Percentiles rank a stretch among this genome's conserved stretches.
Evolutionary conservation across 2,888 invertebrate species (phyloP).

Genomic region (Branchipolynoe longqiensis): DNA sequence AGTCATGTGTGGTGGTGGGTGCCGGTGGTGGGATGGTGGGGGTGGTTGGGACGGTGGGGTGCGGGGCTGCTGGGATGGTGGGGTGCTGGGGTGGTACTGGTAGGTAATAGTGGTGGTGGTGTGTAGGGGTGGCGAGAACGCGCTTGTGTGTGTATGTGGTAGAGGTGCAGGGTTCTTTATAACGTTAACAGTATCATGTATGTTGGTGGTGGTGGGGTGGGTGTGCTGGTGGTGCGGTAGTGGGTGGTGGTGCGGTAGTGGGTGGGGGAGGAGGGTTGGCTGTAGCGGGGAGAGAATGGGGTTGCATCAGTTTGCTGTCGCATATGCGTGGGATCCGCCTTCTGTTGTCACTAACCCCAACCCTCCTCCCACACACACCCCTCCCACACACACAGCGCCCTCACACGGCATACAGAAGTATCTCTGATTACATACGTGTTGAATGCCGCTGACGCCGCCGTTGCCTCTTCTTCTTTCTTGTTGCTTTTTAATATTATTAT

Average conservation of each 20-base stretch:
- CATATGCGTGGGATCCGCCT: too few relatives aligned
- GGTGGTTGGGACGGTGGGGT: background rate
- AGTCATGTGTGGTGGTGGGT: background rate
- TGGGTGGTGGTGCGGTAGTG: background rate
- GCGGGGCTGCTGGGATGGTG: background rate
- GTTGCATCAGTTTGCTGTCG: too few relatives aligned
- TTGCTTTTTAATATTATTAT: too few relatives aligned
- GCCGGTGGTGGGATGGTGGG: background rate
- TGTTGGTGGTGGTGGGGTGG: background rate
- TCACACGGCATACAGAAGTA: too few relatives aligned
- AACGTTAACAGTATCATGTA: too few relatives aligned
- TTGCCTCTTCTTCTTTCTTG: background rate
- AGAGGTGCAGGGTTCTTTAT: background rate
- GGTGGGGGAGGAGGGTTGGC: too few relatives aligned
- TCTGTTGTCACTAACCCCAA: too few relatives aligned
- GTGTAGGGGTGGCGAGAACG: background rate
- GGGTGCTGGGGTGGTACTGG: background rate
- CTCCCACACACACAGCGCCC: too few relatives aligned
- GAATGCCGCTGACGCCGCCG: background rate
- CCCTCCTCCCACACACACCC: too few relatives aligned
- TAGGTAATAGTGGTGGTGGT: background rate
- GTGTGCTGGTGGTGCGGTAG: background rate
- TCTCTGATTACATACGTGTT: constrained; percentile 37
- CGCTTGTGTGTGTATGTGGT: background rate
- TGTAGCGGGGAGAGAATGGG: too few relatives aligned